Base-by-base conservation (phyloP, 2,888 invertebrate species). In the Mechanitis messenoides region DNA sequence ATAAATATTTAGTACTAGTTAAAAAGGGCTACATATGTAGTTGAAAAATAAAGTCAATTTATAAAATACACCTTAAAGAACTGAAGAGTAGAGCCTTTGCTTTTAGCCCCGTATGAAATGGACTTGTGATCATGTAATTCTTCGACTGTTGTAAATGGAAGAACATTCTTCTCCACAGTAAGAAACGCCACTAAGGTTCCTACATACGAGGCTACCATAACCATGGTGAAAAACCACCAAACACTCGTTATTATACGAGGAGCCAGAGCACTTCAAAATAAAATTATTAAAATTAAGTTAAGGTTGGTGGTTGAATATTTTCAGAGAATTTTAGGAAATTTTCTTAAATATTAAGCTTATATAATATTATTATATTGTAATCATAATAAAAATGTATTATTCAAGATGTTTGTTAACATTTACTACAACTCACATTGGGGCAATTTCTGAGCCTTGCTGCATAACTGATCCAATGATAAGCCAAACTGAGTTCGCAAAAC, bases 161-260 rank as follows among this genome's bases (percentile, higher is more conserved):
- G 87, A 0, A 91, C 92, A 7, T 93, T 85, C 3, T 92, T 93
- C 74, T 96, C 96, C 0, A 96, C 93, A 0, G 95, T 97, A 5
- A 97, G 90, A 76, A 96, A 97, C 4, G 97, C 97, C 2, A 97
- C 97, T 70, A 97, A 87, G 75, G 97, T 97, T 53, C 97, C 97
- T 0, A 96, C 96, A 76, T 97, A 97, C 0, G 96, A 96, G 0
- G 94, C 93, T 1, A 95, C 94, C 91, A 96, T 95, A 67, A 97
- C 96, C 74, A 97, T 90, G 0, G 95, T 95, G 77, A 97, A 97
- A 78, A 97, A 96, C 95, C 96, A 97, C 97, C 95, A 95, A 7
- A 94, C 93, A 58, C 95, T 95, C 0, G 96, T 97, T 33, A 96
- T 93, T 80, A 97, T 93, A 65, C 97, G 92, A 0, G 97, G 97